These are phyloP conservation scores for Cephus nigrinus DNA, from an alignment of 2,888 invertebrate species.

Conservation along the genomic window DNA sequence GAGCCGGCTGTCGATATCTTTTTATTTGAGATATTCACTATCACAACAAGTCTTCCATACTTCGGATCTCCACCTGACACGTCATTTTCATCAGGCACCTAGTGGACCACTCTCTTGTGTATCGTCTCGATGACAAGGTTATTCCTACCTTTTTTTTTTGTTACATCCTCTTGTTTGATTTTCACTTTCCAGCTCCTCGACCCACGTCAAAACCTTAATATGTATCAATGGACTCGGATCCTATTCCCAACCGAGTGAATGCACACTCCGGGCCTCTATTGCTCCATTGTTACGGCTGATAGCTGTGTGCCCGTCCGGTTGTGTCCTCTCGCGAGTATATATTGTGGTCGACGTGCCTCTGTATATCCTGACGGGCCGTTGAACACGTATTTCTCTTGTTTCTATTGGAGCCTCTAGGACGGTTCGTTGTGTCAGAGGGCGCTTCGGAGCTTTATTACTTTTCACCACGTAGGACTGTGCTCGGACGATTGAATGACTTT, in stretches of 20 bases:
- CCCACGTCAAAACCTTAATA: background rate
- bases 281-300: background rate
- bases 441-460: background rate
- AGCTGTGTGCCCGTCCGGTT: background rate
- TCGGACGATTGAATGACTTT: background rate
- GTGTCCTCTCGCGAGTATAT: background rate
- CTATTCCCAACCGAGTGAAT: background rate
- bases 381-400: background rate
- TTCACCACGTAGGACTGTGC: background rate
- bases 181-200: background rate
- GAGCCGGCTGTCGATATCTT: background rate
- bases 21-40: background rate
- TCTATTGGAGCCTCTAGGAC: background rate
- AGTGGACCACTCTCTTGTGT: background rate
- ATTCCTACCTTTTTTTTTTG: background rate
- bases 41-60: background rate
- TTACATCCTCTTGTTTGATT: background rate
- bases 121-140: background rate
- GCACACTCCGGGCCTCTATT: background rate
- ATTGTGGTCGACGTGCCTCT: background rate
- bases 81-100: background rate
- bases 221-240: background rate
- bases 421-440: background rate
- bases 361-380: background rate
- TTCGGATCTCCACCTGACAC: background rate